phyloP scores from a whole-genome alignment of 2,888 invertebrate species.

The Nephrotoma guestfalica region DNA sequence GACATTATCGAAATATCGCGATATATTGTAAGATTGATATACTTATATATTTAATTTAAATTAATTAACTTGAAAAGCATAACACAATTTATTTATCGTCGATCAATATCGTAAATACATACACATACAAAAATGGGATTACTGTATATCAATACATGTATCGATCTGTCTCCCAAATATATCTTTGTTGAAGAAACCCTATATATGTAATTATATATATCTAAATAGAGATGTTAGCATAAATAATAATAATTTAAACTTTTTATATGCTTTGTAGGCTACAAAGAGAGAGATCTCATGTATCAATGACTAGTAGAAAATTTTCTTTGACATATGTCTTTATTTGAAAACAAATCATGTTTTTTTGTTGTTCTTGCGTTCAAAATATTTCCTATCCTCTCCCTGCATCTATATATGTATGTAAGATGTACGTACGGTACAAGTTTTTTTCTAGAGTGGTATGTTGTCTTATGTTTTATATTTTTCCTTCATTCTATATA shows the following conservation, averaged over 20 bases:
- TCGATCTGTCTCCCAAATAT: not conserved
- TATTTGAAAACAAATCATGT: slow-evolving; percentile 2
- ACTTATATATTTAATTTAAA: not conserved
- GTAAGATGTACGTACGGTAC: not conserved
- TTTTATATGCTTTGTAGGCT: not conserved
- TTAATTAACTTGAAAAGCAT: not conserved
- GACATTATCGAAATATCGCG: not conserved
- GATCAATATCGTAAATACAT: not conserved
- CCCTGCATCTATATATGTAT: not conserved
- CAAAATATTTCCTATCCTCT: not conserved
- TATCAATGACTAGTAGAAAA: not conserved
- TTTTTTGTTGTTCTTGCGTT: not conserved
- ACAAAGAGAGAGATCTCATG: not conserved
- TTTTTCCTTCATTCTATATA: not conserved
- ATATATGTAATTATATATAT: not conserved
- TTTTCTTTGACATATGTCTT: slow-evolving; percentile 2
- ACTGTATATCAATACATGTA: not conserved
- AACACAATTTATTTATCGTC: not conserved
- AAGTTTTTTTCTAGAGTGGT: not conserved
- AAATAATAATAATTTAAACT: not conserved
- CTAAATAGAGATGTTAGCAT: not conserved
- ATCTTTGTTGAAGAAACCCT: not conserved
- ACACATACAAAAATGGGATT: not conserved
- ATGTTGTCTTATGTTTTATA: not conserved
- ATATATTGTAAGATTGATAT: not conserved